Percentiles rank a stretch among this genome's conserved stretches.
Conservation (phyloP, 2,888 invertebrate genomes). For the Mythimna pallens region DNA sequence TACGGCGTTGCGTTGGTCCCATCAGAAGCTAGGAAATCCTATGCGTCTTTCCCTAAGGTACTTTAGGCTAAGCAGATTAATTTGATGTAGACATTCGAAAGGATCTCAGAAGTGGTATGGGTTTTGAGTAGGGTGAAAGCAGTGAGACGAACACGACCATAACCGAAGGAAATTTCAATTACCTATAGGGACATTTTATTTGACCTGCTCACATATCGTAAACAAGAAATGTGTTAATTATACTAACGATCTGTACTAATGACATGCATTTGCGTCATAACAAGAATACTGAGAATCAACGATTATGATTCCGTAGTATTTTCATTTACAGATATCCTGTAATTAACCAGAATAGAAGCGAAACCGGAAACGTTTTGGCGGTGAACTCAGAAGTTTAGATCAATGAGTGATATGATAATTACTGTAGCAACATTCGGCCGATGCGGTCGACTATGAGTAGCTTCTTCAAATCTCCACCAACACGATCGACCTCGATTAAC, state of each 20-base stretch:
- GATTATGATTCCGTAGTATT: constrained; percentile 20
- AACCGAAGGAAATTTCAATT: neutral
- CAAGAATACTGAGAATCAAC: constrained; percentile 33
- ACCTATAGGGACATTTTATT: constrained; percentile 1
- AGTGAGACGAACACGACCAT: neutral
- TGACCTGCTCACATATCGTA: neutral
- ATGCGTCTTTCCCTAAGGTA: no score
- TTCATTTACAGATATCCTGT: constrained; percentile 16
- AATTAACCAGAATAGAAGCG: neutral
- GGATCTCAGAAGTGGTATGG: neutral
- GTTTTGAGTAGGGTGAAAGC: neutral
- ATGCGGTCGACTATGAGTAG: neutral
- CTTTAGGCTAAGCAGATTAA: no score
- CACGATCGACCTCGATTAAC: neutral
- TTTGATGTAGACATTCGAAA: neutral
- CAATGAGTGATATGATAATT: constrained; percentile 24
- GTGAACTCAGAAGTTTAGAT: constrained; percentile 17
- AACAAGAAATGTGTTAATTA: constrained; percentile 29
- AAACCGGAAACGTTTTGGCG: constrained; percentile 15
- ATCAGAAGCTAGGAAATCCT: no score
- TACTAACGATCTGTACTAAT: constrained; percentile 17
- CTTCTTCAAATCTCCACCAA: neutral
- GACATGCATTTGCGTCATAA: constrained; percentile 29
- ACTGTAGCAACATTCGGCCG: neutral
- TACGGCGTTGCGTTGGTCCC: no score